Conservation (phyloP, 2,113 vertebrate species). For the Nestor notabilis region DNA sequence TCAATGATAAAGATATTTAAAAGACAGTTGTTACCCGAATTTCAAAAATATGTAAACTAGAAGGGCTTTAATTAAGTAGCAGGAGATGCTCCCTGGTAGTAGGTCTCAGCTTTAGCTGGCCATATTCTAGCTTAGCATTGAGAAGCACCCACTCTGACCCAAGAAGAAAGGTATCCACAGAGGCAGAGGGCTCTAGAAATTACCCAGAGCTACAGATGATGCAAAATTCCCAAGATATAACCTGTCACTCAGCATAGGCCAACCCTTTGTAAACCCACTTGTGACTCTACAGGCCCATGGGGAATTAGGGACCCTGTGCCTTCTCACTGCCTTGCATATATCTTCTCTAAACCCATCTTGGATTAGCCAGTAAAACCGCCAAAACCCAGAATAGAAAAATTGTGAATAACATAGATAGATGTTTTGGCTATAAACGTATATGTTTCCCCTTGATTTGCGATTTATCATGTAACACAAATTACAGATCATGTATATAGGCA, state of each 20-base stretch:
- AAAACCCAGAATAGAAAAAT: not conserved
- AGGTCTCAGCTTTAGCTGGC: not conserved
- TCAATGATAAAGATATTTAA: not conserved
- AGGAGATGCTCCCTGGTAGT: not conserved
- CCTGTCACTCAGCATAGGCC: not conserved
- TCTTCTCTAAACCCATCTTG: not conserved
- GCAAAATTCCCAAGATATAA: not conserved
- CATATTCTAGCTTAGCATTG: not conserved
- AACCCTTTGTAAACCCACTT: not conserved
- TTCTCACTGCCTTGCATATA: not conserved
- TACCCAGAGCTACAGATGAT: not conserved
- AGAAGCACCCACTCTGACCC: not conserved
- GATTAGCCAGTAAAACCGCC: not conserved
- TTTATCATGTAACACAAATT: not conserved
- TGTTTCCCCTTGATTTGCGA: not conserved
- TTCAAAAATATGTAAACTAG: not conserved
- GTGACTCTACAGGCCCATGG: rapidly evolving
- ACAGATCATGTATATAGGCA: not conserved
- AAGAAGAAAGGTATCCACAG: not conserved
- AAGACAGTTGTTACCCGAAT: not conserved
- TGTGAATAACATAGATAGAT: not conserved
- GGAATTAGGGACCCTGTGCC: not conserved
- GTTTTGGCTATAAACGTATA: not conserved
- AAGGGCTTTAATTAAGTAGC: not conserved
- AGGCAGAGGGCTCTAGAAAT: not conserved